Conservation (phyloP, 2,888 invertebrate genomes). For the Peribatodes rhomboidaria region DNA sequence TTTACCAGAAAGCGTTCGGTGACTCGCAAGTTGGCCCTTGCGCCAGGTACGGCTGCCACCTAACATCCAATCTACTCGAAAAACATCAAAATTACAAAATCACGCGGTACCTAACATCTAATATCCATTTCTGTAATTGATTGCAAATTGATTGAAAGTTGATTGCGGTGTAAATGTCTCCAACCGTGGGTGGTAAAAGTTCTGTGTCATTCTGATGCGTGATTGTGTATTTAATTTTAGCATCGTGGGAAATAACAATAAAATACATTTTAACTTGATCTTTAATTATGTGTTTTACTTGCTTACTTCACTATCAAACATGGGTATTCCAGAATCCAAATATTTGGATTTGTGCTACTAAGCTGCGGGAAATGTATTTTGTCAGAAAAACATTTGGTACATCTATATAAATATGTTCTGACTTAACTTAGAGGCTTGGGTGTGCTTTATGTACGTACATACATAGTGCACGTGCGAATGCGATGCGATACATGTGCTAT, state of each 20-base stretch:
- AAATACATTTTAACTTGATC: not conserved
- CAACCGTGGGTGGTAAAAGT: slow-evolving; percentile 26
- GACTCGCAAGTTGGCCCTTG: slow-evolving; percentile 75
- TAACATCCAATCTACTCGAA: slow-evolving; percentile 47
- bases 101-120: slow-evolving; percentile 49
- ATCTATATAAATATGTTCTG: too few species aligned
- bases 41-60: slow-evolving; percentile 71
- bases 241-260: slow-evolving; percentile 21
- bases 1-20: slow-evolving; percentile 82
- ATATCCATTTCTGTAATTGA: slow-evolving; percentile 63
- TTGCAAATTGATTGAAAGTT: slow-evolving; percentile 47
- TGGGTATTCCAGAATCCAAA: too few species aligned
- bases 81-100: slow-evolving; percentile 48
- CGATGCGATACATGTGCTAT: too few species aligned
- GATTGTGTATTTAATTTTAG: slow-evolving; percentile 12
- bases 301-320: too few species aligned
- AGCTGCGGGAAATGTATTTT: too few species aligned
- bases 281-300: too few species aligned
- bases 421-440: too few species aligned
- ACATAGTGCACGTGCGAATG: too few species aligned
- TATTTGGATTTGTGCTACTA: too few species aligned
- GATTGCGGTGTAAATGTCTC: slow-evolving; percentile 31
- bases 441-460: too few species aligned
- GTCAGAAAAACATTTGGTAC: too few species aligned
- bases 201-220: slow-evolving; percentile 24